phyloP scores from a whole-genome alignment of 2,888 invertebrate genomes.

The Phasia obesa region DNA sequence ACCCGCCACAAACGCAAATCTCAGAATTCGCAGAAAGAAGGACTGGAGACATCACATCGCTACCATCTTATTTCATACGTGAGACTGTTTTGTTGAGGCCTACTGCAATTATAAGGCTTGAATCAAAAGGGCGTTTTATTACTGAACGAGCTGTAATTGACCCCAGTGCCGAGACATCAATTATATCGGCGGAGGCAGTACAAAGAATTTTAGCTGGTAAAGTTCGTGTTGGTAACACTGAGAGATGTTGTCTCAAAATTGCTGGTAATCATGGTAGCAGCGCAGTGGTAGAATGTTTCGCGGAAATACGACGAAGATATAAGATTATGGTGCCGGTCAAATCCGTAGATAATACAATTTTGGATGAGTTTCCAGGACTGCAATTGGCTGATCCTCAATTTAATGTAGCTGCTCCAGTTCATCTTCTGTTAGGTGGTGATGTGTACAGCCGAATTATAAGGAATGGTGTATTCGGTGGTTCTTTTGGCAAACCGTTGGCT shows the following conservation, averaged over 20 bases:
- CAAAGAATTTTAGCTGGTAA: background rate
- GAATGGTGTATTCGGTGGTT: too few species aligned
- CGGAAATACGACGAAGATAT: too few species aligned
- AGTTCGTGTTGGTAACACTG: background rate
- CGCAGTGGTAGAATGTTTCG: background rate
- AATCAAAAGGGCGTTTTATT: background rate
- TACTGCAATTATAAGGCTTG: background rate
- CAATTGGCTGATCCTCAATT: background rate
- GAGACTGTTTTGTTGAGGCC: background rate
- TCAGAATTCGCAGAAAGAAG: too few species aligned
- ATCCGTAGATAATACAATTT: background rate
- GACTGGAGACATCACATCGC: too few species aligned
- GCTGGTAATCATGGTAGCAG: background rate
- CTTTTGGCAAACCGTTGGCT: too few species aligned
- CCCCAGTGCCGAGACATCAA: background rate
- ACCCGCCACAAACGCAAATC: too few species aligned
- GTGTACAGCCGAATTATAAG: too few species aligned
- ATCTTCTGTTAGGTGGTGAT: too few species aligned
- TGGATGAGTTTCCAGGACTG: background rate
- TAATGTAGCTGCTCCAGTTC: background rate
- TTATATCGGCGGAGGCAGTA: background rate
- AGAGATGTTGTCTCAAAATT: background rate
- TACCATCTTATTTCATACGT: background rate
- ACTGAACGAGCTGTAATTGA: too few species aligned
- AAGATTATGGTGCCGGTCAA: too few species aligned